Evolutionary conservation across 2,797 vertebrate genomes (phyloP).

Genomic region (Lepilemur ruficaudatus): DNA sequence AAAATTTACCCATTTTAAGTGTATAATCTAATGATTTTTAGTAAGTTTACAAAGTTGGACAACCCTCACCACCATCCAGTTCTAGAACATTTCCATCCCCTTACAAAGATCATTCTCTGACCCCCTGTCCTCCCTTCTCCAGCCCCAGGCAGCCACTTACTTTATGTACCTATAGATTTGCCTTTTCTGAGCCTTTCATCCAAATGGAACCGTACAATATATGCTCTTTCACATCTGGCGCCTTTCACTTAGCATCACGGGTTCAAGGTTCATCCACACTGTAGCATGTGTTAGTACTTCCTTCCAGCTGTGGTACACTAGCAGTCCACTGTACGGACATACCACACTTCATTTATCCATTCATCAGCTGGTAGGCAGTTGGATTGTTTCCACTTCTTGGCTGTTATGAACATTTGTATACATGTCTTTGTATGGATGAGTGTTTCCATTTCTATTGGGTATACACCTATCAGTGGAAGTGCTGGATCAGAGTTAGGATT

Average conservation of each 20-base stretch:
- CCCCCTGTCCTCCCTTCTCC: not conserved
- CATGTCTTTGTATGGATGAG: not conserved
- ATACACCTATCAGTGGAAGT: not conserved
- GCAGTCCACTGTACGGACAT: not conserved
- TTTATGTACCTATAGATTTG: not conserved
- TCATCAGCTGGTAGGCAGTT: not conserved
- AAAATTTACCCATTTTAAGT: not conserved
- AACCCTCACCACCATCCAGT: not conserved
- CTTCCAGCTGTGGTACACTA: not conserved
- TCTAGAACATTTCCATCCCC: not conserved
- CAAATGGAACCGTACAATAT: not conserved
- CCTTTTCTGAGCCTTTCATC: not conserved
- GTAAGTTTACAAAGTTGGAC: not conserved
- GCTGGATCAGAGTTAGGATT: not conserved
- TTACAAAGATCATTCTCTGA: not conserved
- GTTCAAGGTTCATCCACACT: fast-evolving
- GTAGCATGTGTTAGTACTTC: fast-evolving
- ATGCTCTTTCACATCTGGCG: not conserved
- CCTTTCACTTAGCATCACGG: not conserved
- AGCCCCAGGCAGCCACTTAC: not conserved
- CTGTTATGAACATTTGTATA: not conserved
- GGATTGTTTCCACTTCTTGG: not conserved
- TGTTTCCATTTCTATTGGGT: not conserved
- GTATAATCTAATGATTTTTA: not conserved
- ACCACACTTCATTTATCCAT: not conserved